Percentiles rank a stretch among this genome's conserved stretches.
Evolutionary conservation across 2,113 vertebrate species (phyloP).

Genomic region (Pipra filicauda): DNA sequence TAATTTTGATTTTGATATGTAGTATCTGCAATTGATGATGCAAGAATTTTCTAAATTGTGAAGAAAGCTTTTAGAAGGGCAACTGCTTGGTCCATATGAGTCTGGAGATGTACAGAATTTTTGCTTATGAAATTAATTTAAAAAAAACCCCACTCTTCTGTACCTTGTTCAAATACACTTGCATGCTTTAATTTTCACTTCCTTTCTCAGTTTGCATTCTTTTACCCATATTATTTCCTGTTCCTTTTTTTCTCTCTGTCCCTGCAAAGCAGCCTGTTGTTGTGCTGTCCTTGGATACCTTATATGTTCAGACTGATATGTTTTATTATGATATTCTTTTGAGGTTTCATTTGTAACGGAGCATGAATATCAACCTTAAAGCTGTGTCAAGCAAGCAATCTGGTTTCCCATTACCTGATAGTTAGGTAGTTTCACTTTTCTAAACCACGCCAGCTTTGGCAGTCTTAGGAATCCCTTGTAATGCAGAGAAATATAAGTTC

Average conservation of each 20-base stretch:
- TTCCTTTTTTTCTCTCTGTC: background rate
- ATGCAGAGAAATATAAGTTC: background rate
- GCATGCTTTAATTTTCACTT: background rate
- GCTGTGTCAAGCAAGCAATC: background rate
- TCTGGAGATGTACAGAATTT: background rate
- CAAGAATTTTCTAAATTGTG: background rate
- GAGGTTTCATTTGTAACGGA: conserved; percentile 27
- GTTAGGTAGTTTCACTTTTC: background rate
- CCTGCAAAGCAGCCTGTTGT: background rate
- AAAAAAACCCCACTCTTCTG: background rate
- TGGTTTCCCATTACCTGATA: background rate
- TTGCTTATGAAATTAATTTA: background rate
- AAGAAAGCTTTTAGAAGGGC: background rate
- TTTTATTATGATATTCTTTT: conserved; percentile 38
- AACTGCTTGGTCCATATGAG: background rate
- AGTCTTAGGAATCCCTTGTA: background rate
- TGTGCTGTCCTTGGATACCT: background rate
- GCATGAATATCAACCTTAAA: background rate
- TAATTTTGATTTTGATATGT: background rate
- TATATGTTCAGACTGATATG: background rate
- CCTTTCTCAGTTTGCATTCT: background rate
- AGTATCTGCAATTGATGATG: background rate
- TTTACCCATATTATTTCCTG: background rate
- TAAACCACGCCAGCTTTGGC: background rate
- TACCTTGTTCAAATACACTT: background rate